Conservation (phyloP, 1,140 invertebrate species). For the Aphaenogaster ashmeadi region DNA sequence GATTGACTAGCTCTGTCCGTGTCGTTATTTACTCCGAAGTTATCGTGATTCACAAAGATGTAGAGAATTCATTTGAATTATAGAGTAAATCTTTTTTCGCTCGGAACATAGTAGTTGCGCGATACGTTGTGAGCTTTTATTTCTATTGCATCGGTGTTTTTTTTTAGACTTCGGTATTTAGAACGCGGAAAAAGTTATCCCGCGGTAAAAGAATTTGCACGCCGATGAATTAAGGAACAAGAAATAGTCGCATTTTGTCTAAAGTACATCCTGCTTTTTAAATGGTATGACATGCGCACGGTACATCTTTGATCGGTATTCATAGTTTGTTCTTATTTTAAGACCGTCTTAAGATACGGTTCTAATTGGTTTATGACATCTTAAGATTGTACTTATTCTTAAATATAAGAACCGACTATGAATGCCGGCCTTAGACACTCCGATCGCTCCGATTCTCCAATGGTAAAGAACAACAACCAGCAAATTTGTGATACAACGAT, state of each 20-base stretch:
- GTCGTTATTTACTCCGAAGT: background rate
- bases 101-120: background rate
- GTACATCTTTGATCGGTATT: background rate
- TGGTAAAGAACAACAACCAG: background rate
- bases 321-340: too few species aligned
- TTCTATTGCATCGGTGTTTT: background rate
- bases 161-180: background rate
- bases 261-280: background rate
- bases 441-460: background rate
- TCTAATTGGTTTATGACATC: too few species aligned
- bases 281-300: background rate
- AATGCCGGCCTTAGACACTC: background rate
- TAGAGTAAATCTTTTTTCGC: background rate
- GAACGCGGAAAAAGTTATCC: background rate
- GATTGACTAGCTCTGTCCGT: background rate
- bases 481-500: background rate
- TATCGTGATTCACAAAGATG: background rate
- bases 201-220: background rate
- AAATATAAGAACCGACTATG: too few species aligned
- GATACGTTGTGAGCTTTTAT: background rate
- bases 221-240: background rate
- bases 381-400: too few species aligned
- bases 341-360: too few species aligned
- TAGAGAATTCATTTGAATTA: background rate
- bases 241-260: background rate